Conservation (phyloP, 2,113 vertebrate genomes). For the Pimephales promelas region DNA sequence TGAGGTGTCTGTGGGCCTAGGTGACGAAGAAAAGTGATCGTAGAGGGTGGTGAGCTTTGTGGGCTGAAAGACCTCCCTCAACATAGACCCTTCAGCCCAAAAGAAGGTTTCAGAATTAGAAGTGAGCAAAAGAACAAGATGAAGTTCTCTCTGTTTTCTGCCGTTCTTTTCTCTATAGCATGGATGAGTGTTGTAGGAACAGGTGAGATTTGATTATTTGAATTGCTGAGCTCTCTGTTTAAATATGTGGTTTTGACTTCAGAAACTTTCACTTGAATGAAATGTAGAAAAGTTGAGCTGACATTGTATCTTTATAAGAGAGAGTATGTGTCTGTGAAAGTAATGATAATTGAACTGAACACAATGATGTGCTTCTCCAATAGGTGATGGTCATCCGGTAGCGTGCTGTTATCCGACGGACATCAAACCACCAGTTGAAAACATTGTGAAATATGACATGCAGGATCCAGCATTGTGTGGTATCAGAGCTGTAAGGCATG, state of each 20-base stretch:
- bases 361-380: constrained; percentile 26
- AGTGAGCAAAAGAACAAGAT: constrained; percentile 17
- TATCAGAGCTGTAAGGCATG: constrained; percentile 12
- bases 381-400: rapidly evolving
- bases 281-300: background rate
- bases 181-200: background rate
- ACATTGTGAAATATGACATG: rapidly evolving
- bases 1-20: constrained; percentile 45
- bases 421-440: rapidly evolving
- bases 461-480: background rate
- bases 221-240: background rate
- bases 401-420: background rate
- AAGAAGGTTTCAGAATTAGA: too few species aligned
- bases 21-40: constrained; percentile 32
- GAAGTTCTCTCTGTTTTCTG: background rate
- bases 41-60: constrained; percentile 12
- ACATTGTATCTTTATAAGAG: background rate
- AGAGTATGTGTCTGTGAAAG: background rate
- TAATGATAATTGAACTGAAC: background rate
- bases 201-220: constrained; percentile 22
- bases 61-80: too few species aligned
- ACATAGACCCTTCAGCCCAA: too few species aligned
- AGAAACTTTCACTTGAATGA: constrained; percentile 6
- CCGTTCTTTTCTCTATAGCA: background rate
- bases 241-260: constrained; percentile 13